Evolutionary conservation across 2,113 vertebrate species (phyloP).

Genomic region (Protobothrops flavoviridis): DNA sequence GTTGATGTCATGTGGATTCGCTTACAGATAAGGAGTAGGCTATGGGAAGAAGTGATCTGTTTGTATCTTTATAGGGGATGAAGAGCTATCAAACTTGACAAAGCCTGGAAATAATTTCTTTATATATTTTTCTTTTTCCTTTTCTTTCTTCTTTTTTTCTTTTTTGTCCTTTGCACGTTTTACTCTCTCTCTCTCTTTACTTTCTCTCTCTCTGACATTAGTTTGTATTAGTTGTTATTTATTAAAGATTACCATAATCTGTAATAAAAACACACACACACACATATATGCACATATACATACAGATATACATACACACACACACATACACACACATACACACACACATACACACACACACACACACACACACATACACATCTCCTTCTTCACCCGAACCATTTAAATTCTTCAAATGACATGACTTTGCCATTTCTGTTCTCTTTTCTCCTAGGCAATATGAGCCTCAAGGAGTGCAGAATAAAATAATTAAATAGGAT

Average conservation of each 20-base stretch:
- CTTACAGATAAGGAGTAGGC: background rate
- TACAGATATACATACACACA: no score
- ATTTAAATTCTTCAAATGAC: constrained; percentile 12
- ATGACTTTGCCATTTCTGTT: background rate
- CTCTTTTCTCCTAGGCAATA: background rate
- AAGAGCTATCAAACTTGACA: background rate
- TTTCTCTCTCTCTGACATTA: background rate
- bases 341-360: no score
- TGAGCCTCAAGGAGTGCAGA: background rate
- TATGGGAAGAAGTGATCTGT: background rate
- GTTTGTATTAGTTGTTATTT: background rate
- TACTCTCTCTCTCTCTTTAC: background rate
- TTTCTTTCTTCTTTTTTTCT: background rate
- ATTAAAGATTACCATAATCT: background rate
- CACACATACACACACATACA: no score
- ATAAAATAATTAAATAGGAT: constrained; percentile 13
- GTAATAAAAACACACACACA: background rate
- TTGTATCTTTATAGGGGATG: background rate
- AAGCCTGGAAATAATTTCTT: background rate
- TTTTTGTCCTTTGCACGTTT: background rate
- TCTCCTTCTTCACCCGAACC: background rate
- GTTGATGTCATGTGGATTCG: background rate
- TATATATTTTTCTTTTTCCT: background rate
- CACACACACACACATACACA: no score
- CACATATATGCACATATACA: no score